phyloP scores from a whole-genome alignment of 2,113 vertebrate genomes.

The Stigmatopora argus region DNA sequence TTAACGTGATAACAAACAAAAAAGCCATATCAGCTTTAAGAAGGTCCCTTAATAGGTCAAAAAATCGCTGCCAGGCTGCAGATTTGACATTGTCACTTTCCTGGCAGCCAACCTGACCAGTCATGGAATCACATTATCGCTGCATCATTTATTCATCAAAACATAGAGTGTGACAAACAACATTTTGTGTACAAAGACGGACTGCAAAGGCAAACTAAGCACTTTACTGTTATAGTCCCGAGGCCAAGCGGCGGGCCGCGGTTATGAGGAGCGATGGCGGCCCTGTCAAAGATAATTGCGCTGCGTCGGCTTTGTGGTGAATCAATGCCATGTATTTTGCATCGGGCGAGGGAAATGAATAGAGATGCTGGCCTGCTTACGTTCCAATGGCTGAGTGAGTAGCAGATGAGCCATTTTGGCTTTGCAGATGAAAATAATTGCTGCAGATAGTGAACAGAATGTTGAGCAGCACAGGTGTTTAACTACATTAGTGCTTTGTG shows the following conservation, averaged over 20 bases:
- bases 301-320: slow-evolving; percentile 16
- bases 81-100: slow-evolving; percentile 39
- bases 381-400: slow-evolving; percentile 31
- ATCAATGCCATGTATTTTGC: slow-evolving; percentile 32
- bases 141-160: slow-evolving; percentile 58
- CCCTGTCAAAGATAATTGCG: slow-evolving; percentile 38
- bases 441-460: slow-evolving; percentile 16
- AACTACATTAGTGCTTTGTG: slow-evolving; percentile 7
- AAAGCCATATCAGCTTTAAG: background rate
- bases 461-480: slow-evolving; percentile 9
- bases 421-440: slow-evolving; percentile 27
- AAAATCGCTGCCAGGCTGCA: slow-evolving; percentile 10
- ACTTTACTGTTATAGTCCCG: slow-evolving; percentile 19
- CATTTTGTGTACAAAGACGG: slow-evolving; percentile 28
- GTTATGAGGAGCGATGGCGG: slow-evolving; percentile 14
- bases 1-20: background rate
- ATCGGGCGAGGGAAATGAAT: slow-evolving; percentile 28
- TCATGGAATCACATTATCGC: slow-evolving; percentile 44
- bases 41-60: slow-evolving; percentile 13
- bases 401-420: slow-evolving; percentile 43
- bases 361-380: slow-evolving; percentile 25
- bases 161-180: slow-evolving; percentile 37
- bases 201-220: slow-evolving; percentile 16
- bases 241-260: slow-evolving; percentile 14
- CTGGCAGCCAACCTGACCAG: slow-evolving; percentile 21